These are phyloP conservation scores for Gracilinanus agilis DNA, from an alignment of 2,113 vertebrate species.

Conservation along the genomic window DNA sequence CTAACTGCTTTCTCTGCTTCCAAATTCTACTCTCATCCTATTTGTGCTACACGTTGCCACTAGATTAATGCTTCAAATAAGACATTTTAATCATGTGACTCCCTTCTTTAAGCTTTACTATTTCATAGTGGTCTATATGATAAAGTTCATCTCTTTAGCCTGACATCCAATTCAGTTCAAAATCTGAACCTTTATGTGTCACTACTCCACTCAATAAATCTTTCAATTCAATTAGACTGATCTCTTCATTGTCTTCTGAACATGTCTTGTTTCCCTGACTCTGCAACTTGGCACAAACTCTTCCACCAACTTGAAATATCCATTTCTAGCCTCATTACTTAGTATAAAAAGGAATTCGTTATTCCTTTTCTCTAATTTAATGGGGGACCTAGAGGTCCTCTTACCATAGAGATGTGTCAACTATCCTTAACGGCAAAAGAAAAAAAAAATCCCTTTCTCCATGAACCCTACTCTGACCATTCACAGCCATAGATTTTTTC, in stretches of 20 bases:
- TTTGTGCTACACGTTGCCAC: neutral
- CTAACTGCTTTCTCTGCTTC: neutral
- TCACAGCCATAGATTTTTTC: neutral
- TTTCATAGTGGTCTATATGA: neutral
- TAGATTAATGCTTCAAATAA: neutral
- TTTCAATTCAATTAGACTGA: neutral
- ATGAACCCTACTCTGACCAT: neutral
- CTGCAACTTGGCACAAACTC: neutral
- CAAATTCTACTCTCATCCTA: neutral
- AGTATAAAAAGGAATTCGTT: neutral
- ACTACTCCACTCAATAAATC: neutral
- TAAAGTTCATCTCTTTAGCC: neutral
- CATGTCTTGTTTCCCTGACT: neutral
- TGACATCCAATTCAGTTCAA: neutral
- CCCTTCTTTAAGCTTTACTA: neutral
- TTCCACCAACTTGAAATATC: neutral
- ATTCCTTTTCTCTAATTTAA: too few species aligned
- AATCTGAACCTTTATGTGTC: neutral
- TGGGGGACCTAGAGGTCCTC: too few species aligned
- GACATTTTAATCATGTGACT: neutral
- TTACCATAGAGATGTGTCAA: neutral
- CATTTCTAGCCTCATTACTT: neutral
- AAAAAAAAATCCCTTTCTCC: neutral
- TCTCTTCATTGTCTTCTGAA: neutral
- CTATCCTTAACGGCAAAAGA: neutral